Evolutionary conservation across 2,113 vertebrate genomes (phyloP).

Genomic region (Passerina amoena): DNA sequence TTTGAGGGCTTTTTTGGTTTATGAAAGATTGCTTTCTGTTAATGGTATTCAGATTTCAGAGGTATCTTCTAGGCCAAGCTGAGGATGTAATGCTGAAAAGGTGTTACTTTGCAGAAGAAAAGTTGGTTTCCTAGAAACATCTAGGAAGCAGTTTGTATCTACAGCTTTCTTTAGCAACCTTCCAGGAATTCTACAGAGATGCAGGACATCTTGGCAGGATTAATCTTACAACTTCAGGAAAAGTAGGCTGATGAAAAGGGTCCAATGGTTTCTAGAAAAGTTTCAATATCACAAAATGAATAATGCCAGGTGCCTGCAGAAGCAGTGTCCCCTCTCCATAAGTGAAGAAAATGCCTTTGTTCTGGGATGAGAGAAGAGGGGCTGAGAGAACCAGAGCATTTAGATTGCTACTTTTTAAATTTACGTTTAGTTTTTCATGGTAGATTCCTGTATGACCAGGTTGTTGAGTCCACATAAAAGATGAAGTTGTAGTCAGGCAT

Average conservation of each 20-base stretch:
- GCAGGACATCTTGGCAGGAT: background rate
- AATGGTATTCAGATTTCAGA: background rate
- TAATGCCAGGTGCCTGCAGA: background rate
- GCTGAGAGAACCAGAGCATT: background rate
- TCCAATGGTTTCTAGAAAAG: background rate
- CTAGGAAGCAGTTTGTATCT: background rate
- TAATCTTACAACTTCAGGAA: background rate
- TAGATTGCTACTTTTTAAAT: background rate
- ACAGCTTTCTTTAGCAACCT: background rate
- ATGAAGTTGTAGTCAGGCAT: background rate
- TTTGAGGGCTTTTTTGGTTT: background rate
- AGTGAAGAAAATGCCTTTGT: background rate
- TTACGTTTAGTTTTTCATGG: background rate
- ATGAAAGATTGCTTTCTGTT: background rate
- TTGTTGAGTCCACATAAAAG: background rate
- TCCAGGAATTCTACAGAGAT: background rate
- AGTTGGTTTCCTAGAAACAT: background rate
- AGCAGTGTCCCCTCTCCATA: background rate
- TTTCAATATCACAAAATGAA: background rate
- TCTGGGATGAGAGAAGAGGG: background rate
- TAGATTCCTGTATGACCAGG: background rate
- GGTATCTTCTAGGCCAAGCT: background rate
- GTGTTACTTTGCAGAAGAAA: background rate
- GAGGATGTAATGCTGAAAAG: background rate
- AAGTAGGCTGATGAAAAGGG: background rate